These are phyloP conservation scores for Sebastes trivittatus DNA, from an alignment of 2,797 vertebrate species.

Conservation along the genomic window DNA sequence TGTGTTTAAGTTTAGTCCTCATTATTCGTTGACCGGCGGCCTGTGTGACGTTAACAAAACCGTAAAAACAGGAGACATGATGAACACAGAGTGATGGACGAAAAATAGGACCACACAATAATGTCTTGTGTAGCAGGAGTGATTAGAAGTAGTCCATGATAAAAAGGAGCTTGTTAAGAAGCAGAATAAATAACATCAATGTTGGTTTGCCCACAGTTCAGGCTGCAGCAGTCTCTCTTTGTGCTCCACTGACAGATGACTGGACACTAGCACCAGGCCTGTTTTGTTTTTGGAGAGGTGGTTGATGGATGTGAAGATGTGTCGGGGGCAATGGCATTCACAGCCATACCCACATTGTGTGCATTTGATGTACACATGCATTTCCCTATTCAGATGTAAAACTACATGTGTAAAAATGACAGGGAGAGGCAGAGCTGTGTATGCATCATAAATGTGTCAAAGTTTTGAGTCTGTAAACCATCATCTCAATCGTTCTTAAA, in stretches of 20 bases:
- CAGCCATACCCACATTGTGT: slow-evolving; percentile 37
- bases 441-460: slow-evolving; percentile 29
- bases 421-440: slow-evolving; percentile 42
- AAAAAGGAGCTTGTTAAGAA: slow-evolving; percentile 36
- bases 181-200: slow-evolving; percentile 79
- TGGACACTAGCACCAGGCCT: slow-evolving; percentile 31
- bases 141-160: slow-evolving; percentile 61
- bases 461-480: slow-evolving; percentile 58
- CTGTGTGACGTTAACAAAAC: slow-evolving; percentile 60
- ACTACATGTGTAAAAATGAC: neutral
- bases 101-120: slow-evolving; percentile 11
- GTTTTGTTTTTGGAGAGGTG: neutral
- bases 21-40: slow-evolving; percentile 54
- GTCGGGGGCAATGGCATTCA: neutral
- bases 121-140: slow-evolving; percentile 49
- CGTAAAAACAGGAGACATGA: slow-evolving; percentile 59
- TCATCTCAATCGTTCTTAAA: slow-evolving; percentile 45
- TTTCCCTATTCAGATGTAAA: slow-evolving; percentile 46
- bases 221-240: slow-evolving; percentile 50
- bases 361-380: slow-evolving; percentile 22
- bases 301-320: slow-evolving; percentile 11
- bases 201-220: slow-evolving; percentile 43
- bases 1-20: slow-evolving; percentile 70
- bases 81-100: slow-evolving; percentile 39
- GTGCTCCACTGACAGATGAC: slow-evolving; percentile 47